Conservation (phyloP, 2,113 vertebrate species). For the Oplegnathus fasciatus region DNA sequence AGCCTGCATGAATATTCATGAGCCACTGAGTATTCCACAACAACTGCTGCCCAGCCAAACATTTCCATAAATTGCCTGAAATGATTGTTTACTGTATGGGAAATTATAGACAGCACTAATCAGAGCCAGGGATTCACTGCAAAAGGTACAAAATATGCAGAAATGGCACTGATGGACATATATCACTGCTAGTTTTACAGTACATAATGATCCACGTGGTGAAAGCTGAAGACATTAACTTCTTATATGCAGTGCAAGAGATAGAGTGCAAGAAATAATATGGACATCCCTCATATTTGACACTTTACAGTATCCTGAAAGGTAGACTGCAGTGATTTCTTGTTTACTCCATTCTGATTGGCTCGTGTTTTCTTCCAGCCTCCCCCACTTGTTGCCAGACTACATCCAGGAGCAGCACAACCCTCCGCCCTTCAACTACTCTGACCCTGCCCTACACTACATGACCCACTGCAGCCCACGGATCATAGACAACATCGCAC, state of each 20-base stretch:
- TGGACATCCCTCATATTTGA: neutral
- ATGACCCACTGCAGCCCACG: constrained; percentile 84
- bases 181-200: neutral
- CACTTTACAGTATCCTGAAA: neutral
- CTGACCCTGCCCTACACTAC: constrained; percentile 84
- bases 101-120: constrained; percentile 12
- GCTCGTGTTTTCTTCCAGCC: constrained; percentile 69
- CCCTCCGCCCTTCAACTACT: constrained; percentile 80
- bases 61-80: constrained; percentile 53
- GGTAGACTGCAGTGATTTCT: neutral
- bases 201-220: neutral
- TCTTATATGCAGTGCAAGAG: neutral
- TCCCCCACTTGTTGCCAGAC: constrained; percentile 79
- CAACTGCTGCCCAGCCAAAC: constrained; percentile 54
- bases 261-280: neutral
- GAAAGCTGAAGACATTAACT: neutral
- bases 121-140: constrained; percentile 10
- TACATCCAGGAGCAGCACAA: constrained; percentile 73
- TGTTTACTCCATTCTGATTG: constrained; percentile 27
- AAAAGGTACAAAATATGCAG: constrained; percentile 21
- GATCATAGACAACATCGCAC: constrained; percentile 73
- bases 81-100: constrained; percentile 31
- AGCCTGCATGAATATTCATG: constrained; percentile 64
- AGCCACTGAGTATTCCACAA: constrained; percentile 49
- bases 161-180: neutral